Evolutionary conservation across 92 coral and sea anemone species (phyloP).

Genomic region (Pocillopora meandrina): DNA sequence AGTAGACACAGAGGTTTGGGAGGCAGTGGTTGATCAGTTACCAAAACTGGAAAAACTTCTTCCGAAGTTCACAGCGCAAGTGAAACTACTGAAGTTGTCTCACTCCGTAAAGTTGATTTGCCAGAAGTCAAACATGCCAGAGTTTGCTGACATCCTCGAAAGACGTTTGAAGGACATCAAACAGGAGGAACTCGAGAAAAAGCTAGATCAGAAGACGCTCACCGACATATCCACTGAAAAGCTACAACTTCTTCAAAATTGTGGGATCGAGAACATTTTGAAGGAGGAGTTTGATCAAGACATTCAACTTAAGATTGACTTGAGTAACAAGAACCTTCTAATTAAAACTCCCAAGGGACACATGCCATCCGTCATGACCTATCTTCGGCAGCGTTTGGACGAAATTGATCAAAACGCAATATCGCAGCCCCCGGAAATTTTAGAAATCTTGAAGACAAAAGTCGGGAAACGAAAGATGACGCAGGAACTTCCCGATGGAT

Average conservation of each 20-base stretch:
- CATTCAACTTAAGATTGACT: constrained; percentile 16
- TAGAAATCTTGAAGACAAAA: constrained; percentile 28
- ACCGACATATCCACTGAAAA: constrained; percentile 21
- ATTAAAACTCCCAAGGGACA: constrained; percentile 32
- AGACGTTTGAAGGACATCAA: constrained; percentile 20
- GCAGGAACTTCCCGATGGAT: constrained; percentile 17
- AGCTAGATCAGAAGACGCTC: constrained; percentile 11
- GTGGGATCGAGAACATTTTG: not conserved
- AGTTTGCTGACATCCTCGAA: constrained; percentile 17
- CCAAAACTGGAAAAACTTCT: constrained; percentile 16
- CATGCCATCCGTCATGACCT: not conserved
- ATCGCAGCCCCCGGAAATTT: constrained; percentile 12
- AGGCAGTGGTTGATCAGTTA: constrained; percentile 22
- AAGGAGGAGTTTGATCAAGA: constrained; percentile 7
- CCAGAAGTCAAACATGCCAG: constrained; percentile 17
- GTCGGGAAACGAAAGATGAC: constrained; percentile 32
- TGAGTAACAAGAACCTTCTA: constrained; percentile 4
- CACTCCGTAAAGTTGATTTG: constrained; percentile 14
- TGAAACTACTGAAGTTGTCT: constrained; percentile 9
- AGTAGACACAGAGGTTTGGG: constrained; percentile 33
- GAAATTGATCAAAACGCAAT: constrained; percentile 21
- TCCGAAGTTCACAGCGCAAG: constrained; percentile 37
- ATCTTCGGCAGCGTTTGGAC: constrained; percentile 23
- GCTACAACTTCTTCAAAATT: constrained; percentile 40
- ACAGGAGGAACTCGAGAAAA: constrained; percentile 25